phyloP scores from a whole-genome alignment of 1,140 invertebrate genomes.

The Piezodorus guildinii region DNA sequence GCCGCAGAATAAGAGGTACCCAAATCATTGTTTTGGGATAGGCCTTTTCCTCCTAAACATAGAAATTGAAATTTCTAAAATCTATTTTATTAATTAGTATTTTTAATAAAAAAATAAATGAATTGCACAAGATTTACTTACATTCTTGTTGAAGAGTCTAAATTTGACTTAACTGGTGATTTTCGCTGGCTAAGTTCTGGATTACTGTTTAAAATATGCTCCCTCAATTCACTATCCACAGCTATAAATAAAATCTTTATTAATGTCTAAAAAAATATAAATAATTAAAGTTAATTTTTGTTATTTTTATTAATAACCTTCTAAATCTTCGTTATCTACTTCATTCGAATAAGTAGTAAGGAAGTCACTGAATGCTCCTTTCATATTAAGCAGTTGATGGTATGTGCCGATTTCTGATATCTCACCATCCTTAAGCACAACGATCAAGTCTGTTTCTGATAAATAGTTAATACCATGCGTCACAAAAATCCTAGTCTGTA shows the following conservation, averaged over 20 bases:
- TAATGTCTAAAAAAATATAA: too few species aligned
- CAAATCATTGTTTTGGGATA: too few species aligned
- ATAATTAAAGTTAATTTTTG: too few species aligned
- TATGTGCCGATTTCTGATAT: slow-evolving; percentile 40
- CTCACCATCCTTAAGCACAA: slow-evolving; percentile 40
- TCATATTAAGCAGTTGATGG: slow-evolving; percentile 34
- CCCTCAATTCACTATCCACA: slow-evolving; percentile 10
- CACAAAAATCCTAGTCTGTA: slow-evolving; percentile 39
- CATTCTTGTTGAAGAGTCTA: not conserved
- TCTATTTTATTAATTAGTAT: too few species aligned
- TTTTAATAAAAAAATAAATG: too few species aligned
- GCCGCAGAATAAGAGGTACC: not conserved
- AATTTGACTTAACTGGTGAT: not conserved
- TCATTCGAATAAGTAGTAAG: slow-evolving; percentile 32
- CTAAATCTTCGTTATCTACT: slow-evolving; percentile 24
- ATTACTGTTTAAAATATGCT: not conserved
- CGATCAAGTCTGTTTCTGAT: slow-evolving; percentile 40
- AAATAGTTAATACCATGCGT: slow-evolving; percentile 42
- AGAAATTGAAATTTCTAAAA: too few species aligned
- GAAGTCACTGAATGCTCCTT: slow-evolving; percentile 33
- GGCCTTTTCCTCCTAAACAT: not conserved
- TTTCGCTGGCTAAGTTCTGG: not conserved
- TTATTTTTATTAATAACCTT: not conserved
- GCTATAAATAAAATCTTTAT: not conserved
- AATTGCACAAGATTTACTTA: not conserved